Evolutionary conservation across 2,888 invertebrate genomes (phyloP), one percentile per base, ranked within the genome.

Genomic region (Drosophila putrida): DNA sequence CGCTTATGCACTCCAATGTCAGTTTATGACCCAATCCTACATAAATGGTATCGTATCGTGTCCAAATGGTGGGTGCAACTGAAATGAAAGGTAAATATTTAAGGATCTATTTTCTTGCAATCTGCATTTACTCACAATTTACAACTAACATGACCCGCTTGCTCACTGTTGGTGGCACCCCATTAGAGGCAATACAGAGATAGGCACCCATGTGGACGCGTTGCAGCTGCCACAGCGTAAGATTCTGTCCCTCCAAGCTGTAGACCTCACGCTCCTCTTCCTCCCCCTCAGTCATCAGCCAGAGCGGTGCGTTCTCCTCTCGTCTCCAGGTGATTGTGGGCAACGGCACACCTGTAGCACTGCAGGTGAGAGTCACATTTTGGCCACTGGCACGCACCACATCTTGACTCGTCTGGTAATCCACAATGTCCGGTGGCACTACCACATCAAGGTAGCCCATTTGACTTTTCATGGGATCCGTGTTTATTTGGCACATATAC

Each of bases 401-500:
- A 93, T 97, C 97, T 75, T 96, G 96, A 91, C 96, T 97, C 55
- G 97, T 97, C 41, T 96, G 96, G 90, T 96, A 95, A 93, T 97
- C 97, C 91, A 97, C 93, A 88, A 97, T 97, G 91, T 97, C 97
- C 63, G 97, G 97, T 33, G 97, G 96, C 70, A 97, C 97, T 36
- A 97, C 97, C 66, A 98, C 97, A 90, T 97, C 96, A 71, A 98
- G 93, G 91, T 96, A 97, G 41, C 97, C 97, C 71, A 96, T 95
- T 93, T 97, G 97, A 90, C 96, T 96, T 90, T 97, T 97, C 97
- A 98, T 97, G 0, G 98, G 98, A 91, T 97, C 97, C 0, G 97
- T 97, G 92, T 97, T 97, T 79, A 97, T 97, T 94, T 97, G 97
- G 77, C 97, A 98, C 97, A 97, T 97, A 93, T 97, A 98, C 82